Conservation (phyloP, 2,113 vertebrate species). For the Rhegmatorhina hoffmannsi region DNA sequence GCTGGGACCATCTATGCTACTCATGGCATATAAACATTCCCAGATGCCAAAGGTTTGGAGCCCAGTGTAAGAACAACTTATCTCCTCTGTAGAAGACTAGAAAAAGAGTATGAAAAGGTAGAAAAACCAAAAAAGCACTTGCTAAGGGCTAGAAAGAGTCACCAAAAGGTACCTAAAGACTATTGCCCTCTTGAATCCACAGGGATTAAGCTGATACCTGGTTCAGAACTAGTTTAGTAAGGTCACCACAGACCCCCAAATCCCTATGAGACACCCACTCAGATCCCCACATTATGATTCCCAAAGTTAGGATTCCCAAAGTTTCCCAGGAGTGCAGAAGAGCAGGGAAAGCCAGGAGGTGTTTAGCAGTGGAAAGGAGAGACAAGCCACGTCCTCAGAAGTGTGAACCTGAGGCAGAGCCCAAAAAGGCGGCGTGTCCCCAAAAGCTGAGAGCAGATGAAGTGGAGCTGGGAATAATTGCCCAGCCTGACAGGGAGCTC, state of each 20-base stretch:
- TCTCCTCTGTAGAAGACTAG: slow-evolving; percentile 2
- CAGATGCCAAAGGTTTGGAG: background rate
- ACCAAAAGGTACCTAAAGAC: background rate
- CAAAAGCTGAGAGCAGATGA: rapidly evolving
- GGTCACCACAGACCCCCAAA: background rate
- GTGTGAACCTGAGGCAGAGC: rapidly evolving
- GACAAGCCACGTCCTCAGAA: background rate
- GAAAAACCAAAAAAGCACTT: slow-evolving; percentile 39
- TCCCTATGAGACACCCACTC: background rate
- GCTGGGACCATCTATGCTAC: background rate
- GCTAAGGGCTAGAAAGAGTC: slow-evolving; percentile 22
- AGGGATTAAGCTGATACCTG: background rate
- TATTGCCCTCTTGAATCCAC: background rate
- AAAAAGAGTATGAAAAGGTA: slow-evolving; percentile 68
- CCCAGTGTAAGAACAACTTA: background rate
- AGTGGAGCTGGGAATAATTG: background rate
- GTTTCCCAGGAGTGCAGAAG: background rate
- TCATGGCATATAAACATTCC: background rate
- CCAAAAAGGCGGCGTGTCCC: background rate
- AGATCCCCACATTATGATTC: background rate
- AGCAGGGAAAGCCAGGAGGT: background rate
- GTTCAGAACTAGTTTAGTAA: background rate
- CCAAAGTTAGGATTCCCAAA: background rate
- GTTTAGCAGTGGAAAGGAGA: background rate
- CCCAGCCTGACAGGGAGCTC: background rate